Conservation (phyloP, 2,113 vertebrate genomes). For the Ictalurus punctatus region DNA sequence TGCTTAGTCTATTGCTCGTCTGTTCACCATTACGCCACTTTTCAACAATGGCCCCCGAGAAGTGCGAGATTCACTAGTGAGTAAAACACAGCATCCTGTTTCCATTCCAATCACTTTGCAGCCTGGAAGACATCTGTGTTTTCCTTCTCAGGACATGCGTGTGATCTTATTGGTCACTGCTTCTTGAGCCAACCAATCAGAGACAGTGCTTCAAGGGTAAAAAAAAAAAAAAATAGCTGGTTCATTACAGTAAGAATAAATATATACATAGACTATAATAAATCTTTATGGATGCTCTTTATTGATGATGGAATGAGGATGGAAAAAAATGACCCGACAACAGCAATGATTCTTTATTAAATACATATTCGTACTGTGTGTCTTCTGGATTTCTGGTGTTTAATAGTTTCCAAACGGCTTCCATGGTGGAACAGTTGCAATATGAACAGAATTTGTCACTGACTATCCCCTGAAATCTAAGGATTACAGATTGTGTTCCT, state of each 20-base stretch:
- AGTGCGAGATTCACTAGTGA: conserved; percentile 44
- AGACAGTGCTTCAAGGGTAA: background rate
- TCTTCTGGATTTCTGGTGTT: conserved; percentile 15
- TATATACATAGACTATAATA: background rate
- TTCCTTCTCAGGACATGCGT: background rate
- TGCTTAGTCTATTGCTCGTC: conserved; percentile 88
- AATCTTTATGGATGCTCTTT: conserved; percentile 7
- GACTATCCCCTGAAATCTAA: background rate
- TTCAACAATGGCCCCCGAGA: conserved; percentile 53
- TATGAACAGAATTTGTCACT: conserved; percentile 11
- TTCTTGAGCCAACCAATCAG: conserved; percentile 7
- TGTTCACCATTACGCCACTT: conserved; percentile 78
- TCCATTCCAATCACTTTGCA: conserved; percentile 34
- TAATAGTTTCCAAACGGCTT: conserved; percentile 21
- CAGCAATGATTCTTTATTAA: conserved; percentile 16
- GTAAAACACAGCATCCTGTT: conserved; percentile 39
- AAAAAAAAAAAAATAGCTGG: background rate
- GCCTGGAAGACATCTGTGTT: conserved; percentile 37
- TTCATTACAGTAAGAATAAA: background rate
- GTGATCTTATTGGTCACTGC: conserved; percentile 24
- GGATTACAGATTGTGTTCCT: background rate
- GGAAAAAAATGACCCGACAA: conserved; percentile 1
- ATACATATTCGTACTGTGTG: background rate
- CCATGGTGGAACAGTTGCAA: conserved; percentile 1
- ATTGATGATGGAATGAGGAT: background rate